Evolutionary conservation across 2,888 invertebrate genomes (phyloP).

Genomic region (Magallana nippona): DNA sequence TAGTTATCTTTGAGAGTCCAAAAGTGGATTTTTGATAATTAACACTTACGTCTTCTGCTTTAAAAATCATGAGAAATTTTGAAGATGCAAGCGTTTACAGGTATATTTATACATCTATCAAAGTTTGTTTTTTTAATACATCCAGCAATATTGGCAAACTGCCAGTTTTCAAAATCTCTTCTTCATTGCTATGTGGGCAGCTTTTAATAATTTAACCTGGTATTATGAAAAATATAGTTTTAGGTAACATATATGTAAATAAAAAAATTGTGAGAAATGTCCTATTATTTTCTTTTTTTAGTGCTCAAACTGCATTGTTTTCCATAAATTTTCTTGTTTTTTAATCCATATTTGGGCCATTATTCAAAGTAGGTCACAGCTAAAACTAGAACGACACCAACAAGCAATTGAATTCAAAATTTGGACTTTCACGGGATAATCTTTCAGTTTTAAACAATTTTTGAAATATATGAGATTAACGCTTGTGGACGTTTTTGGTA

Average conservation of each 20-base stretch:
- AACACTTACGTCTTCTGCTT: neutral
- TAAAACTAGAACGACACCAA: neutral
- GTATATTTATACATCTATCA: neutral
- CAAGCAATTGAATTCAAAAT: neutral
- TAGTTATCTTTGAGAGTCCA: neutral
- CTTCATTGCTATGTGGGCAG: no score
- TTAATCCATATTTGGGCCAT: neutral
- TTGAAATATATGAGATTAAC: neutral
- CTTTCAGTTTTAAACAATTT: neutral
- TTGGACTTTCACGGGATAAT: neutral
- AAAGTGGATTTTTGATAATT: neutral
- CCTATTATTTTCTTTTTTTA: neutral
- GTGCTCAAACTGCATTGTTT: neutral
- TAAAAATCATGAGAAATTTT: neutral
- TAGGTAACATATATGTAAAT: constrained; percentile 8
- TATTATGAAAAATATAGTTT: neutral
- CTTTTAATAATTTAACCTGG: no score
- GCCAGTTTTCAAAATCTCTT: neutral
- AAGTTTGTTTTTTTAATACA: neutral
- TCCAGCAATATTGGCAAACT: neutral
- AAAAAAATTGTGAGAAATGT: neutral
- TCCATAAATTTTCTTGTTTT: neutral
- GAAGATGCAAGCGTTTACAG: neutral
- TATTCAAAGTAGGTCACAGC: neutral
- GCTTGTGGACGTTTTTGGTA: neutral